These are phyloP conservation scores for Euproctis similis DNA, from an alignment of 2,888 invertebrate genomes.

Conservation along the genomic window DNA sequence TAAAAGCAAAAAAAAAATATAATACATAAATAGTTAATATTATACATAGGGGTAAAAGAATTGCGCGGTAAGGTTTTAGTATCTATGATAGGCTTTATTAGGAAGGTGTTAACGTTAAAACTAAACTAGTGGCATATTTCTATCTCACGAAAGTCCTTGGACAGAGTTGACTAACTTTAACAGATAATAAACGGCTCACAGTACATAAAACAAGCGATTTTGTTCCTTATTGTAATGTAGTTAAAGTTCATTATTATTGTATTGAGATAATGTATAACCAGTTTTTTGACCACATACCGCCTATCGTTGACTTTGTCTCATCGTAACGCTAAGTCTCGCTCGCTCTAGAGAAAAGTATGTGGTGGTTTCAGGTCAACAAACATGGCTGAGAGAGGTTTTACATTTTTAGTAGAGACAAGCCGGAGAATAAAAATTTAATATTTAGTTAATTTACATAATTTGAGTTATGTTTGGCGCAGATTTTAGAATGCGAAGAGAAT, in stretches of 20 bases:
- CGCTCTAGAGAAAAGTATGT: slow-evolving; percentile 34
- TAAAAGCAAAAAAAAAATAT: too few species aligned
- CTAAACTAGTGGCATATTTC: slow-evolving; percentile 5
- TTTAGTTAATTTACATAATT: too few species aligned
- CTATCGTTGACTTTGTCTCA: slow-evolving; percentile 25
- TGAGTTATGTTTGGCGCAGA: too few species aligned
- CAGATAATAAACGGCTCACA: slow-evolving; percentile 35
- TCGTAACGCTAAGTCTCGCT: slow-evolving; percentile 29
- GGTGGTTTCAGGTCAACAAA: slow-evolving; percentile 54
- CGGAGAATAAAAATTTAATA: too few species aligned
- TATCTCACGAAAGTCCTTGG: slow-evolving; percentile 22
- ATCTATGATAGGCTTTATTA: too few species aligned
- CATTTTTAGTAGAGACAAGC: too few species aligned
- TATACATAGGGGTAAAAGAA: too few species aligned
- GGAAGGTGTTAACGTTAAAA: too few species aligned
- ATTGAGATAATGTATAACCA: slow-evolving; percentile 38
- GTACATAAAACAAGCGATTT: slow-evolving; percentile 18
- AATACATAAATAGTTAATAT: too few species aligned
- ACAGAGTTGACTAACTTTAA: slow-evolving; percentile 42
- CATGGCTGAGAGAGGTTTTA: slow-evolving; percentile 29
- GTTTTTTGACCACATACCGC: slow-evolving; percentile 55
- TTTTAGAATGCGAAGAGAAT: too few species aligned
- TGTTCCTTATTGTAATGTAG: slow-evolving; percentile 24
- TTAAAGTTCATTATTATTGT: slow-evolving; percentile 31
- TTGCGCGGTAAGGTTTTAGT: too few species aligned